Evolutionary conservation across 2,888 invertebrate genomes (phyloP).

Genomic region (Brenthis daphne): DNA sequence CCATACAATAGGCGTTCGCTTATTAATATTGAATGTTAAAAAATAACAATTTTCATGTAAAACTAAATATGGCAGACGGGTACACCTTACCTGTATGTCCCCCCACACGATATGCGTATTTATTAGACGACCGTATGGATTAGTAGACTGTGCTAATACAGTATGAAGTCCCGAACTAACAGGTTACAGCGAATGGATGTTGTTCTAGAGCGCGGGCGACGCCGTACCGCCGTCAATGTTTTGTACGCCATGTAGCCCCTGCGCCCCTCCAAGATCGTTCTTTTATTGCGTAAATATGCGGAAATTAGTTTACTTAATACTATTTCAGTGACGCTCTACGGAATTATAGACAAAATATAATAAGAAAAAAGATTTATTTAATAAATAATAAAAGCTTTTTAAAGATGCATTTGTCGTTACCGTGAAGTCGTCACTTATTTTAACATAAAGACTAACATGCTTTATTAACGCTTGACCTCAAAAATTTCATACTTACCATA

Average conservation of each 20-base stretch:
- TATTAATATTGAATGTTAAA: too few species aligned
- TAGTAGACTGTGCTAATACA: not conserved
- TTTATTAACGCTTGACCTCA: constrained; percentile 7
- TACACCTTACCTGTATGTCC: too few species aligned
- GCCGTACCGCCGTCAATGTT: constrained; percentile 74
- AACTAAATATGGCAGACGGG: too few species aligned
- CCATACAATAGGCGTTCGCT: too few species aligned
- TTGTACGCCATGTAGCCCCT: constrained; percentile 74
- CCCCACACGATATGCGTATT: too few species aligned
- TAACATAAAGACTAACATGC: not conserved
- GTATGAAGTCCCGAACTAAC: constrained; percentile 42
- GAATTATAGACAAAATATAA: not conserved
- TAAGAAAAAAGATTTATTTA: not conserved
- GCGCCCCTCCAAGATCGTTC: constrained; percentile 68
- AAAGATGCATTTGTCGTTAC: not conserved
- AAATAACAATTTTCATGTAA: too few species aligned
- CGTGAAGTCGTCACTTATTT: constrained; percentile 8
- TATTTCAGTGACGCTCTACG: constrained; percentile 14
- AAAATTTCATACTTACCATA: not conserved
- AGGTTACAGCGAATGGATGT: constrained; percentile 51
- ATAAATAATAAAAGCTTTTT: not conserved
- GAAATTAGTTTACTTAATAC: constrained; percentile 30
- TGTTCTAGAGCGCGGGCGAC: constrained; percentile 71
- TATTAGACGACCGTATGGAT: too few species aligned
- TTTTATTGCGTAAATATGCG: constrained; percentile 80